These are phyloP conservation scores for Blennius ocellaris DNA, from an alignment of 2,113 vertebrate genomes.

Conservation along the genomic window DNA sequence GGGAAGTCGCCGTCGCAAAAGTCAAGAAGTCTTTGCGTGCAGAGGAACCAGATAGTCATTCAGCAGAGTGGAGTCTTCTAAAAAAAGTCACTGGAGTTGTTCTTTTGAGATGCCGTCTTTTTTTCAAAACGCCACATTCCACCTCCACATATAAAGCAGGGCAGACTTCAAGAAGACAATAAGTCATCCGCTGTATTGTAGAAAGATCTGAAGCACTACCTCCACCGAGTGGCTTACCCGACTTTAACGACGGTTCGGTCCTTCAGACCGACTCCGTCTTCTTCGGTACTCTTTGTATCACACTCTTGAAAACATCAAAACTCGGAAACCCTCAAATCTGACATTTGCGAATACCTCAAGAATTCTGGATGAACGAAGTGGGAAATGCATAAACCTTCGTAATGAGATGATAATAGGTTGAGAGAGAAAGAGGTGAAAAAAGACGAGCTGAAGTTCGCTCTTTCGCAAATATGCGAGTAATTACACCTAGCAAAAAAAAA, in stretches of 20 bases:
- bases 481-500: constrained; percentile 28
- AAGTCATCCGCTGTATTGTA: not conserved
- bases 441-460: constrained; percentile 20
- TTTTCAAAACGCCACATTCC: constrained; percentile 27
- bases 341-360: constrained; percentile 5
- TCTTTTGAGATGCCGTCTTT: not conserved
- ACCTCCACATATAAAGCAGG: constrained; percentile 4
- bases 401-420: constrained; percentile 37
- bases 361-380: constrained; percentile 19
- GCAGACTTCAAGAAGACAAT: constrained; percentile 2
- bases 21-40: constrained; percentile 66
- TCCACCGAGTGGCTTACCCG: not conserved
- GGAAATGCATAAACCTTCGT: constrained; percentile 35
- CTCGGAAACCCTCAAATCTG: constrained; percentile 13
- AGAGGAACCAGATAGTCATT: constrained; percentile 50
- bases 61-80: constrained; percentile 48
- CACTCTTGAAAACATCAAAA: constrained; percentile 26
- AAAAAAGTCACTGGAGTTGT: constrained; percentile 37
- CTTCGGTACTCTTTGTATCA: not conserved
- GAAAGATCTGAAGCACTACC: constrained; percentile 6
- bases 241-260: not conserved
- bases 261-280: not conserved
- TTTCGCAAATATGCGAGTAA: constrained; percentile 48
- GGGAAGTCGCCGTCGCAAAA: constrained; percentile 69
- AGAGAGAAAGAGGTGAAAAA: constrained; percentile 44